These are phyloP conservation scores for Apoderus coryli DNA, from an alignment of 2,888 invertebrate genomes.

Conservation along the genomic window DNA sequence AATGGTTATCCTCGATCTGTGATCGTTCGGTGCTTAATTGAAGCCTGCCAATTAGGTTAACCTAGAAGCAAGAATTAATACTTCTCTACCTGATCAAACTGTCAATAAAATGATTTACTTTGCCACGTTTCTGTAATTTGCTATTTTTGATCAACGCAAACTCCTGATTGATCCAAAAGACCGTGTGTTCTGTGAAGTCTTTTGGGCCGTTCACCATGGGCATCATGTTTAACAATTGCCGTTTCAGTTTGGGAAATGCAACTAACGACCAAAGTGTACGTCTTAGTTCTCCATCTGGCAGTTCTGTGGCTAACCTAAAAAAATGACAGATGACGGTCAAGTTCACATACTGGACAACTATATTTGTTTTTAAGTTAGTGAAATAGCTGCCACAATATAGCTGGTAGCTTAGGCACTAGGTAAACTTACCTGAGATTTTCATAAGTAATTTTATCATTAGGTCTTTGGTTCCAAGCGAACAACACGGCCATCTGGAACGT, in stretches of 20 bases:
- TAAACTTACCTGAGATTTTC: slow-evolving; percentile 72
- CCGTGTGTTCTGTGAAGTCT: slow-evolving; percentile 84
- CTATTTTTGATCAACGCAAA: slow-evolving; percentile 91
- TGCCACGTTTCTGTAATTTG: slow-evolving; percentile 86
- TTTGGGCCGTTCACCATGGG: slow-evolving; percentile 76
- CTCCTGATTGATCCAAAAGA: slow-evolving; percentile 95
- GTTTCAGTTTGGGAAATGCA: slow-evolving; percentile 89
- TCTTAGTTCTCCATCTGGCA: slow-evolving; percentile 89
- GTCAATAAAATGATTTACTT: no score
- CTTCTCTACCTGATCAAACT: no score
- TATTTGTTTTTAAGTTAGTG: no score
- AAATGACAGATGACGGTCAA: no score
- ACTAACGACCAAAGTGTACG: slow-evolving; percentile 92
- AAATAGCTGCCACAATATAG: no score
- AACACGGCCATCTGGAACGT: slow-evolving; percentile 99
- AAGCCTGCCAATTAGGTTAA: slow-evolving; percentile 90
- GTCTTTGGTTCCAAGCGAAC: slow-evolving; percentile 97
- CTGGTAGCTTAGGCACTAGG: no score
- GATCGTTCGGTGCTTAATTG: slow-evolving; percentile 91
- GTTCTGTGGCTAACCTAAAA: slow-evolving; percentile 69
- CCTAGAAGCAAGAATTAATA: slow-evolving; percentile 31
- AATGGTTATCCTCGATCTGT: slow-evolving; percentile 95
- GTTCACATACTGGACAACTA: no score
- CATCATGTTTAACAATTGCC: slow-evolving; percentile 74
- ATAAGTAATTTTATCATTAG: slow-evolving; percentile 83